These are phyloP conservation scores for Pammene fasciana DNA, from an alignment of 2,888 invertebrate genomes.

Conservation along the genomic window DNA sequence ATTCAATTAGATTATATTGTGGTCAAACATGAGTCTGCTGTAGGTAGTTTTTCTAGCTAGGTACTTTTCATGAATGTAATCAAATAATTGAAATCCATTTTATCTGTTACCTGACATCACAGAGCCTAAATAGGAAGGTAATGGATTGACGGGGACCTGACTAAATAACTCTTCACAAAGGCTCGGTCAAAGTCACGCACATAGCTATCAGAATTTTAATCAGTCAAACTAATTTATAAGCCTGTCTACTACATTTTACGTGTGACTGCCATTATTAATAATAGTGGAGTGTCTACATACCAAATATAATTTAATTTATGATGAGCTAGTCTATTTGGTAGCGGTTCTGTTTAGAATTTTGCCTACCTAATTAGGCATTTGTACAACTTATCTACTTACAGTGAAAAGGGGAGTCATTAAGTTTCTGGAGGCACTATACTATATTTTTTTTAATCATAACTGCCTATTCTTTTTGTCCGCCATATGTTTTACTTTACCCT, in stretches of 20 bases:
- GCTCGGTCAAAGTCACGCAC: conserved; percentile 12
- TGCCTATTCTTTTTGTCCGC: no score
- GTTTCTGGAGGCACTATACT: no score
- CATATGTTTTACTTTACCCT: no score
- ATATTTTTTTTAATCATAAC: no score
- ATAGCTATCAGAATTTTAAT: conserved; percentile 20
- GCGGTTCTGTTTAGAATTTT: background rate
- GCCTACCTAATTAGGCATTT: background rate
- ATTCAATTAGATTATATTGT: conserved; percentile 5
- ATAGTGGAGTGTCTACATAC: background rate
- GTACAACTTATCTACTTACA: background rate
- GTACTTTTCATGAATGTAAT: conserved; percentile 17
- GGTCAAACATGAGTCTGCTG: background rate
- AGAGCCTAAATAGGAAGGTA: conserved; percentile 1
- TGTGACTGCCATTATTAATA: conserved; percentile 9
- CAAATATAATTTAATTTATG: conserved; percentile 12
- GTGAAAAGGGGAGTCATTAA: no score
- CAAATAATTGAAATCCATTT: conserved; percentile 12
- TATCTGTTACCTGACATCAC: conserved; percentile 14
- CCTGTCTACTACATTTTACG: conserved; percentile 15
- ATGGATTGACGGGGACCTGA: conserved; percentile 8
- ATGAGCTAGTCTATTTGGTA: background rate
- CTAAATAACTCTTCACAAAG: conserved; percentile 7
- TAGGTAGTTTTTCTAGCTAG: background rate
- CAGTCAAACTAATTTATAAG: conserved; percentile 20